phyloP scores from a whole-genome alignment of 2,888 invertebrate genomes.

The Parelbella ahira region DNA sequence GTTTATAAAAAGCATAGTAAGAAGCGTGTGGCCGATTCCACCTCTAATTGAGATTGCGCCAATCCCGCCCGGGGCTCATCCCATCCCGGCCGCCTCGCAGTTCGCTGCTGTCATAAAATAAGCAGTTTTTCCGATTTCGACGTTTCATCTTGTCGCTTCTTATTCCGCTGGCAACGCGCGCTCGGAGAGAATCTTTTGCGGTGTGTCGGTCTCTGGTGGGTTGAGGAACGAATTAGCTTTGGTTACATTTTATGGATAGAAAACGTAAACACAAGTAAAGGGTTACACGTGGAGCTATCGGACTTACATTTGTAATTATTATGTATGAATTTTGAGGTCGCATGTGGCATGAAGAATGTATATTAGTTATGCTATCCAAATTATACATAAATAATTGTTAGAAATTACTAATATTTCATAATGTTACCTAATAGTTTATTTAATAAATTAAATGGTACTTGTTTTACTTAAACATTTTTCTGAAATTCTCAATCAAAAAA shows the following conservation, averaged over 20 bases:
- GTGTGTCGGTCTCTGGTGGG: conserved; percentile 45
- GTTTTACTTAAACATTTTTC: too few species aligned
- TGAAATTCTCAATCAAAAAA: too few species aligned
- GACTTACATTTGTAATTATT: too few species aligned
- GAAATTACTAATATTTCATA: too few species aligned
- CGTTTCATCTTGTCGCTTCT: conserved; percentile 70
- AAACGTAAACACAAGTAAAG: conserved; percentile 30
- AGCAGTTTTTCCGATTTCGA: conserved; percentile 75
- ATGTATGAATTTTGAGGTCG: too few species aligned
- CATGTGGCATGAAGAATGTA: too few species aligned
- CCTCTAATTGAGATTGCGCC: conserved; percentile 57
- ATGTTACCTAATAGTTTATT: too few species aligned
- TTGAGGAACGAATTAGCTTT: conserved; percentile 50
- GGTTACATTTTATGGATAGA: conserved; percentile 31
- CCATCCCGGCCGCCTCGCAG: conserved; percentile 59
- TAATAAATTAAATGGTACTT: too few species aligned
- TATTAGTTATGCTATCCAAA: too few species aligned
- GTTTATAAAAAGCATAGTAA: conserved; percentile 28
- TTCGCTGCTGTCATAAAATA: conserved; percentile 68
- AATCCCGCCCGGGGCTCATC: conserved; percentile 52
- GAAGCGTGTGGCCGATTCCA: conserved; percentile 27
- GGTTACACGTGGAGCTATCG: background rate
- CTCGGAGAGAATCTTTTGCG: conserved; percentile 55
- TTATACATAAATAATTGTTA: too few species aligned
- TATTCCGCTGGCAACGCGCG: conserved; percentile 59